Percentiles rank a stretch among this genome's conserved stretches.
Evolutionary conservation across 2,113 vertebrate species (phyloP).

Genomic region (Oriolus oriolus): DNA sequence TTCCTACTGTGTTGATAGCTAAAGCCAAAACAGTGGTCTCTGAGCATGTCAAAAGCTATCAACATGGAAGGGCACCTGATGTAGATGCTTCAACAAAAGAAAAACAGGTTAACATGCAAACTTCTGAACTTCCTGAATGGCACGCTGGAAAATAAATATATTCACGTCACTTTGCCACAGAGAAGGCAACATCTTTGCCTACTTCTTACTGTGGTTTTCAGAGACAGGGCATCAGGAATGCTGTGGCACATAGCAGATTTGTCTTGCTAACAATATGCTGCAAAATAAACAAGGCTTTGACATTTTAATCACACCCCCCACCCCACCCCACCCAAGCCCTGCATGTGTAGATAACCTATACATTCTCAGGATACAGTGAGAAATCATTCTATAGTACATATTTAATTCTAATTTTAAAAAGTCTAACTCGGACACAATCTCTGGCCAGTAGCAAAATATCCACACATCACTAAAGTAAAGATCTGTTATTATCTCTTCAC

Average conservation of each 20-base stretch:
- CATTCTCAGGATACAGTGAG: constrained; percentile 61
- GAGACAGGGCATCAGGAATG: constrained; percentile 18
- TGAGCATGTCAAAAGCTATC: not conserved
- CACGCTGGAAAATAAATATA: constrained; percentile 45
- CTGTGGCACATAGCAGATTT: constrained; percentile 54
- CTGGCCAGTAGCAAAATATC: constrained; percentile 70
- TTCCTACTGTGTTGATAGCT: not conserved
- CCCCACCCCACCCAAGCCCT: not conserved
- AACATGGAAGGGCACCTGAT: not conserved
- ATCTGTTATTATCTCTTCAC: constrained; percentile 33
- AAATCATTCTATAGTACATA: constrained; percentile 66
- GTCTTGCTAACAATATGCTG: constrained; percentile 52
- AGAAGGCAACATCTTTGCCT: constrained; percentile 25
- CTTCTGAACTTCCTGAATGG: constrained; percentile 19
- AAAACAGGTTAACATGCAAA: not conserved
- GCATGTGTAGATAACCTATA: constrained; percentile 54
- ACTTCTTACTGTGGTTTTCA: constrained; percentile 1
- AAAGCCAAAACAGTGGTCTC: constrained; percentile 7
- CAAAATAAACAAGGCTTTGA: constrained; percentile 60
- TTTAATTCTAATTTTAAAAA: constrained; percentile 72
- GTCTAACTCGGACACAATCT: constrained; percentile 67
- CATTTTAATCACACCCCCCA: constrained; percentile 22
- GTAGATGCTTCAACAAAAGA: not conserved
- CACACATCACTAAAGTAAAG: constrained; percentile 64
- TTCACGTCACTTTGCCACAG: not conserved